Evolutionary conservation across 2,797 vertebrate genomes (phyloP).

Genomic region (Rousettus madagascariensis): DNA sequence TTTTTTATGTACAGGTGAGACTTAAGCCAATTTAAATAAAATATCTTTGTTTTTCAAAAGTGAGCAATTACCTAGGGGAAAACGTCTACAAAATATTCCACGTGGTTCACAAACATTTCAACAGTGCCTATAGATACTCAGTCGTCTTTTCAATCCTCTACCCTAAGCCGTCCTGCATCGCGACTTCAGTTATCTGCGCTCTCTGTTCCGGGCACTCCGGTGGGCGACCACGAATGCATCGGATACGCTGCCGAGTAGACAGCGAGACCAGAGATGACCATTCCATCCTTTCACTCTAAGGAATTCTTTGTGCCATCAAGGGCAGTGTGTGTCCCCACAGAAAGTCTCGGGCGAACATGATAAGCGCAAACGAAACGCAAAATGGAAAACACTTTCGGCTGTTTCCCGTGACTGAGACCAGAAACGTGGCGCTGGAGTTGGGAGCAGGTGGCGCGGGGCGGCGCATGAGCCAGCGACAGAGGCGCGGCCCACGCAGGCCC

Average conservation of each 20-base stretch:
- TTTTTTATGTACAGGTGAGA: background rate
- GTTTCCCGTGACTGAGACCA: background rate
- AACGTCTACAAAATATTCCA: background rate
- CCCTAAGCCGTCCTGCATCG: background rate
- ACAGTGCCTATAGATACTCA: background rate
- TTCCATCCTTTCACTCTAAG: background rate
- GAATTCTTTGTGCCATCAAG: background rate
- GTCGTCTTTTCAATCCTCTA: background rate
- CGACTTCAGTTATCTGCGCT: background rate
- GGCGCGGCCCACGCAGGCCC: fast-evolving
- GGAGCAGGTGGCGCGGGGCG: fast-evolving
- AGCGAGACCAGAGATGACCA: background rate
- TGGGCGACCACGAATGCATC: background rate
- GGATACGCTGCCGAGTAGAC: fast-evolving
- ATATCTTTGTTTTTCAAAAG: background rate
- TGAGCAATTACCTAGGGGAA: background rate
- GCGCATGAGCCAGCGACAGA: background rate
- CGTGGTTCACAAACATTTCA: background rate
- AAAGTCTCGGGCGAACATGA: background rate
- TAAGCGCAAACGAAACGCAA: background rate
- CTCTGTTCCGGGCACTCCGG: background rate
- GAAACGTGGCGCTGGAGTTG: background rate
- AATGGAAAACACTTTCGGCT: background rate
- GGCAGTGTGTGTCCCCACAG: background rate
- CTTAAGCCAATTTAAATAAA: conserved; percentile 9